These are phyloP conservation scores for Diplodus sargus DNA, from an alignment of 2,797 vertebrate genomes.

Conservation along the genomic window DNA sequence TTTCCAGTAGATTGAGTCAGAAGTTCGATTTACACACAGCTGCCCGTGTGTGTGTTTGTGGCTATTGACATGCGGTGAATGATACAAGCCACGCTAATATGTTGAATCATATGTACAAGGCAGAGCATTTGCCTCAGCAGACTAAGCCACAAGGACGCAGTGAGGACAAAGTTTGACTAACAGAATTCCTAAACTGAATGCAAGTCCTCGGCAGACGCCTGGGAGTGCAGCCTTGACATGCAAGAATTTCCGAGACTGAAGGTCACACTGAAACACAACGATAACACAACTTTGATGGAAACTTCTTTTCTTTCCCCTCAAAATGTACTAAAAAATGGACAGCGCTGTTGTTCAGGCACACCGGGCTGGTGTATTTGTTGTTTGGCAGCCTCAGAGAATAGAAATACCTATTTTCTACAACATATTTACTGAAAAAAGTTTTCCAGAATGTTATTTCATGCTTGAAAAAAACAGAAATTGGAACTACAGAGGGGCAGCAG, in stretches of 20 bases:
- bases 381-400: neutral
- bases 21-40: constrained; percentile 17
- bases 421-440: neutral
- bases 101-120: constrained; percentile 43
- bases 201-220: neutral
- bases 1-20: constrained; percentile 26
- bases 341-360: neutral
- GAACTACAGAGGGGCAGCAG: neutral
- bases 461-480: neutral
- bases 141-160: constrained; percentile 29
- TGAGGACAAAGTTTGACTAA: constrained; percentile 23
- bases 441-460: neutral
- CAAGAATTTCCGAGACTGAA: neutral
- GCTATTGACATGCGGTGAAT: constrained; percentile 19
- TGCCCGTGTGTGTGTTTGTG: constrained; percentile 6
- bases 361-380: neutral
- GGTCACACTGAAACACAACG: constrained; percentile 28
- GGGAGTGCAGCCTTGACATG: neutral
- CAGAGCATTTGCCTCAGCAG: constrained; percentile 10
- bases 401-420: constrained; percentile 10
- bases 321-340: neutral
- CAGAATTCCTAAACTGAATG: constrained; percentile 7
- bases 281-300: constrained; percentile 5
- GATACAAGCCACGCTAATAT: constrained; percentile 32
- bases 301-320: neutral